These are phyloP conservation scores for Medauroidea extradentata DNA, from an alignment of 1,140 invertebrate species.

Conservation along the genomic window DNA sequence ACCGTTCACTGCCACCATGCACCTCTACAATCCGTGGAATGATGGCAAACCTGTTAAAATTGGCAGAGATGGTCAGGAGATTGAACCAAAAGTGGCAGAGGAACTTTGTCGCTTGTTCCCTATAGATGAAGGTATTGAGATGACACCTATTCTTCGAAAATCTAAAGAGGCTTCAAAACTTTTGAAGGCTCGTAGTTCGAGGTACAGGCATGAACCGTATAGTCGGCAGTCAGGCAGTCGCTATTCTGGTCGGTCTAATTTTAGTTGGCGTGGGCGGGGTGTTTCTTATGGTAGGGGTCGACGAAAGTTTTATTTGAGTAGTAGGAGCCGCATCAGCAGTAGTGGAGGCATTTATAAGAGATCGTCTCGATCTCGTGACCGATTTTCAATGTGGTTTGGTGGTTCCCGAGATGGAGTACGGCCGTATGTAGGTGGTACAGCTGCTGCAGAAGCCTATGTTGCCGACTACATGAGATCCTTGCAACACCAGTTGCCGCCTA, in stretches of 20 bases:
- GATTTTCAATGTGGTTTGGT: conserved; percentile 45
- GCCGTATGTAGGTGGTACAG: conserved; percentile 49
- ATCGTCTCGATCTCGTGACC: conserved; percentile 43
- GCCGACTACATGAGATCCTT: conserved; percentile 76
- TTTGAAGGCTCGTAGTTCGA: conserved; percentile 31
- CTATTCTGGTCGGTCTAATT: conserved; percentile 21
- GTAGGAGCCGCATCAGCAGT: conserved; percentile 42
- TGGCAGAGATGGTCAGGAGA: conserved; percentile 96
- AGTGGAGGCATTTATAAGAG: conserved; percentile 48
- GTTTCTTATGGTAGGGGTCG: conserved; percentile 42
- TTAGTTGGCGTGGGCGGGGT: conserved; percentile 38
- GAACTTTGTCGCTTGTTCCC: conserved; percentile 92
- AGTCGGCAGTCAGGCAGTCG: conserved; percentile 35
- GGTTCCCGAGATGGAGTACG: conserved; percentile 41
- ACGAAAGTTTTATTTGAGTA: conserved; percentile 47
- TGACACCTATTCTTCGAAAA: conserved; percentile 82
- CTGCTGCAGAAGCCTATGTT: conserved; percentile 68
- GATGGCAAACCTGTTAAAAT: conserved; percentile 98
- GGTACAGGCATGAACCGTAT: conserved; percentile 43
- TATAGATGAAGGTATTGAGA: conserved; percentile 88
- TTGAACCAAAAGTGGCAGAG: conserved; percentile 91
- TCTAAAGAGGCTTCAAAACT: conserved; percentile 76
- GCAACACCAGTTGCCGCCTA: conserved; percentile 70
- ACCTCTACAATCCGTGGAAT: conserved; percentile 97
- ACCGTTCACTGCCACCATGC: conserved; percentile 85